Evolutionary conservation across 1,140 invertebrate genomes (phyloP), one percentile per base, ranked within the genome.

Genomic region (Calephelis virginiensis): DNA sequence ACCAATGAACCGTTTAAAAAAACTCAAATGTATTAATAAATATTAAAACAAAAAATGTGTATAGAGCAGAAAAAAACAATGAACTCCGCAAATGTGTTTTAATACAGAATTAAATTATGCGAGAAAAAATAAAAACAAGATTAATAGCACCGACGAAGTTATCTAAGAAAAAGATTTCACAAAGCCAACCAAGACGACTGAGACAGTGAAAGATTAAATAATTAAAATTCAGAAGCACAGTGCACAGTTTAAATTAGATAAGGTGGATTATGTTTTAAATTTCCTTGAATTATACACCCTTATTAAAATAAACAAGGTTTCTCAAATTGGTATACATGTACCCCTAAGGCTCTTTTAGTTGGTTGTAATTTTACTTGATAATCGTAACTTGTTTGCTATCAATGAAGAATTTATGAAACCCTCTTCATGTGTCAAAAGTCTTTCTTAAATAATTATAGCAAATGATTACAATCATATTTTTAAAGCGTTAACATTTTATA

Each of bases 141-240:
- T 12, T 12, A 56, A 56, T 17, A 8, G 50, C 11, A 56, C 50
- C 6, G 50, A 37, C 17, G 17, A 17, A 56, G 28, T 56, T 56
- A 56, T 37, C 17, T 56, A 14, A 11, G 17, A 14, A 56, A 28
- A 11, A 56, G 9, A 56, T 28, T 56, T 28, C 28, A 17, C 28
- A 56, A 14, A 37, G 50, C 50, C 28, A 56, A 28, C 14, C 40
- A 8, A 40, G 40, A 8, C 40, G 8, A 40, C 50, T 17, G 17
- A 56, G 50, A 56, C 17, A 56, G 50, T 56, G 50, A 56, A 56
- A 56, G 17, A 56, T 56, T 56, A 56, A 56, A 14, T 56, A 56
- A 56, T 56, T 56, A 56, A 56, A 56, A 56, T 14, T 28, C 28
- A 56, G 9, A 53, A 56, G 50, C 17, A 37, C 50, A 56, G 50